phyloP scores from a whole-genome alignment of 2,888 invertebrate species.

The Peribatodes rhomboidaria region DNA sequence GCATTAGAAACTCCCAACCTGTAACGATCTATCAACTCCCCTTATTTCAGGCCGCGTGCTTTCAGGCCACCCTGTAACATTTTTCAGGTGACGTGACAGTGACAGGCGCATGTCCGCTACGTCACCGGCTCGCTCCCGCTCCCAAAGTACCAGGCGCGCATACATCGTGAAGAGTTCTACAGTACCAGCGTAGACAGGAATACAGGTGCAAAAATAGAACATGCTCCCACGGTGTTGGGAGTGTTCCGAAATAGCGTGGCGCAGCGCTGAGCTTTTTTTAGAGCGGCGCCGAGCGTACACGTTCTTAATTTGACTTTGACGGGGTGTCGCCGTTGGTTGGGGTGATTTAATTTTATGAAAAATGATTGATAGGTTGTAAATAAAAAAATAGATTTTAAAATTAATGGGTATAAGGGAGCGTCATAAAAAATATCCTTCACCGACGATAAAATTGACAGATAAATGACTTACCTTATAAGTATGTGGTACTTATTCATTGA shows the following conservation, averaged over 20 bases:
- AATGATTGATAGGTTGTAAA: neutral
- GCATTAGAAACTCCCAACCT: neutral
- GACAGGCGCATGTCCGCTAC: slow-evolving; percentile 79
- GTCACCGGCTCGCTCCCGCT: slow-evolving; percentile 79
- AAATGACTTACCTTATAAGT: neutral
- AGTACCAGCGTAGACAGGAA: slow-evolving; percentile 20
- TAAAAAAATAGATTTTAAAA: neutral
- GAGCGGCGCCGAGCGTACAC: slow-evolving; percentile 50
- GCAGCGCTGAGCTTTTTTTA: slow-evolving; percentile 54
- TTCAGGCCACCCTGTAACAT: slow-evolving; percentile 33
- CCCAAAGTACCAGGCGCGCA: slow-evolving; percentile 78
- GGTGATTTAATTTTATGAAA: slow-evolving; percentile 4
- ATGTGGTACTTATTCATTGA: no score
- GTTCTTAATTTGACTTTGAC: slow-evolving; percentile 38
- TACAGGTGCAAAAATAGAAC: slow-evolving; percentile 78
- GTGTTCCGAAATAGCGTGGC: slow-evolving; percentile 68
- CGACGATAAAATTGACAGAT: neutral
- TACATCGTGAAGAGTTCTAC: slow-evolving; percentile 57
- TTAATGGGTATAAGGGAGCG: neutral
- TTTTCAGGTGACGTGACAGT: slow-evolving; percentile 63
- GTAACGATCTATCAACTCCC: slow-evolving; percentile 12
- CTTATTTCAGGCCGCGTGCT: slow-evolving; percentile 25
- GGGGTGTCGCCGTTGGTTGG: slow-evolving; percentile 1
- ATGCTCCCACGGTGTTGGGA: slow-evolving; percentile 68
- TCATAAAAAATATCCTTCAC: neutral